Evolutionary conservation across 1,140 invertebrate species (phyloP).

Genomic region (Mizuhopecten yessoensis): DNA sequence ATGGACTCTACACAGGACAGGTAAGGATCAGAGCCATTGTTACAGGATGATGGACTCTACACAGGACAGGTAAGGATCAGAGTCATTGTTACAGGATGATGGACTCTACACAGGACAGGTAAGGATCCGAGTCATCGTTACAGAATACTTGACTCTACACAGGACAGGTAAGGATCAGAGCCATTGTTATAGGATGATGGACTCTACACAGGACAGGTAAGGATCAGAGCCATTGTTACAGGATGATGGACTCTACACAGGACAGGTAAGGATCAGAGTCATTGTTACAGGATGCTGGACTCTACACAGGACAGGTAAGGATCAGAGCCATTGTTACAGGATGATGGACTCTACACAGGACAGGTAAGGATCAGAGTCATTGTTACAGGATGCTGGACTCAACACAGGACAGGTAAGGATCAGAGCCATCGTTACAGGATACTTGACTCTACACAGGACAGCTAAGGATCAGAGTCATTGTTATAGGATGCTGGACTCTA

Average conservation of each 20-base stretch:
- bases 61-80: conserved; percentile 82
- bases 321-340: too few species aligned
- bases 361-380: too few species aligned
- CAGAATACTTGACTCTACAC: conserved; percentile 83
- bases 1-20: conserved; percentile 83
- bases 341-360: conserved; percentile 83
- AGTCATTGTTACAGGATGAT: conserved; percentile 84
- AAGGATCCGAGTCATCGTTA: too few species aligned
- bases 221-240: too few species aligned
- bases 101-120: conserved; percentile 83
- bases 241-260: conserved; percentile 83
- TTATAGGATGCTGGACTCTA: conserved; percentile 84
- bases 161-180: conserved; percentile 83
- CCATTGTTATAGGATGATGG: conserved; percentile 84
- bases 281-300: conserved; percentile 84
- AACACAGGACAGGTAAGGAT: conserved; percentile 83
- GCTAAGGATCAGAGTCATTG: too few species aligned
- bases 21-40: too few species aligned
- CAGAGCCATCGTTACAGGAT: conserved; percentile 83
- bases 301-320: conserved; percentile 83
- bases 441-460: conserved; percentile 83
- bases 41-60: conserved; percentile 84
- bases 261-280: too few species aligned
- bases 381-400: conserved; percentile 84
- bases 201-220: conserved; percentile 83